Evolutionary conservation across 2,113 vertebrate genomes (phyloP).

Genomic region (Cygnus buccinator): DNA sequence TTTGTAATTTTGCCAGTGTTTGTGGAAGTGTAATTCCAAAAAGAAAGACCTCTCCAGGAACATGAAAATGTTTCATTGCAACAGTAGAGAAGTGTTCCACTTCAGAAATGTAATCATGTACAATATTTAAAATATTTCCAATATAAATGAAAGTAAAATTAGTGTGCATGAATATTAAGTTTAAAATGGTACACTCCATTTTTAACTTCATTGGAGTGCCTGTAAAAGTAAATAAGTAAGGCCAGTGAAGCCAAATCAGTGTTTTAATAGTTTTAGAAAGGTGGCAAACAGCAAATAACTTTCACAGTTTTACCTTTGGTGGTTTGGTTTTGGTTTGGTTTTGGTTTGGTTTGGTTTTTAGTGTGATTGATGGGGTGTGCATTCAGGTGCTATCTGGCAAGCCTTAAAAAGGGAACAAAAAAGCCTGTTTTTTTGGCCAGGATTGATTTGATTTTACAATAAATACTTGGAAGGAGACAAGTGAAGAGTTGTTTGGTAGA

Average conservation of each 20-base stretch:
- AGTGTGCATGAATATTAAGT: neutral
- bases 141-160: neutral
- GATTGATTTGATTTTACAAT: neutral
- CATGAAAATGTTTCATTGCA: neutral
- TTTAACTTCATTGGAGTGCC: too few species aligned
- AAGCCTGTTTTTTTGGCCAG: neutral
- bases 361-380: neutral
- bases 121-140: neutral
- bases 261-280: neutral
- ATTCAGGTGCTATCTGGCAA: neutral
- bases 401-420: neutral
- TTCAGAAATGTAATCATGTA: neutral
- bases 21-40: neutral
- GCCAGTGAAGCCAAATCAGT: neutral
- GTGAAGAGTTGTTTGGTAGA: neutral
- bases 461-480: neutral
- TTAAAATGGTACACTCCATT: neutral
- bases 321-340: neutral
- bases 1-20: neutral
- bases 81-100: neutral
- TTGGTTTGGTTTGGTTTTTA: neutral
- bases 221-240: neutral
- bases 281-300: neutral
- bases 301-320: neutral
- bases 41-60: neutral